A percentile compares a stretch with the other conserved stretches of the same genome.
Evolutionary conservation across 2,113 vertebrate species (phyloP).

Genomic region (Colinus virginianus): DNA sequence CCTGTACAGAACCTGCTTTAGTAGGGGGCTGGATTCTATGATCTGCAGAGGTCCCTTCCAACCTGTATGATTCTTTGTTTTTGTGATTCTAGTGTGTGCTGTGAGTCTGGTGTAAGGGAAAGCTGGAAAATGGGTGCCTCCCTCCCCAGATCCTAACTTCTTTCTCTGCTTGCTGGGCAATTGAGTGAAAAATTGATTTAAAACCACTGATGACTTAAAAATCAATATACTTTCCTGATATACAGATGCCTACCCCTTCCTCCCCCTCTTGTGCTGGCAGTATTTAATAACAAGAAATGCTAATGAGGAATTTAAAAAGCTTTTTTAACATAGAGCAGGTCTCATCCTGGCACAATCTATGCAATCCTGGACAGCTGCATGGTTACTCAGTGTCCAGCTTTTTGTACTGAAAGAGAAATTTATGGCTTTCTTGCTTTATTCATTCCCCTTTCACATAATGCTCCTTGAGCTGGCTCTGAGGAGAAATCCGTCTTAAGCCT

Average conservation of each 20-base stretch:
- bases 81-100: background rate
- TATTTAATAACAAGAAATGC: background rate
- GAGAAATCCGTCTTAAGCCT: constrained; percentile 32
- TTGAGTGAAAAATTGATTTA: background rate
- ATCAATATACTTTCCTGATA: background rate
- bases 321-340: background rate
- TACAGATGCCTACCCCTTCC: background rate
- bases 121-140: background rate
- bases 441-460: constrained; percentile 22
- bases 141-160: background rate
- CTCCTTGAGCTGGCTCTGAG: constrained; percentile 12
- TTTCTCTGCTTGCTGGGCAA: background rate
- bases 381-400: background rate
- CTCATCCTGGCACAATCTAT: background rate
- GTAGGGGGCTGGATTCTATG: no score
- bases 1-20: no score
- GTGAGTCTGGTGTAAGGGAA: background rate
- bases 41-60: no score
- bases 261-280: background rate
- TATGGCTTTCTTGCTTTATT: constrained; percentile 32
- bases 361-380: background rate
- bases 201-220: background rate
- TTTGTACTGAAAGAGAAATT: constrained; percentile 22
- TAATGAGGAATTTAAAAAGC: background rate
- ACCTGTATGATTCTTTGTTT: no score